These are phyloP conservation scores for Dasysyrphus albostriatus DNA, from an alignment of 2,888 invertebrate genomes.

Conservation along the genomic window DNA sequence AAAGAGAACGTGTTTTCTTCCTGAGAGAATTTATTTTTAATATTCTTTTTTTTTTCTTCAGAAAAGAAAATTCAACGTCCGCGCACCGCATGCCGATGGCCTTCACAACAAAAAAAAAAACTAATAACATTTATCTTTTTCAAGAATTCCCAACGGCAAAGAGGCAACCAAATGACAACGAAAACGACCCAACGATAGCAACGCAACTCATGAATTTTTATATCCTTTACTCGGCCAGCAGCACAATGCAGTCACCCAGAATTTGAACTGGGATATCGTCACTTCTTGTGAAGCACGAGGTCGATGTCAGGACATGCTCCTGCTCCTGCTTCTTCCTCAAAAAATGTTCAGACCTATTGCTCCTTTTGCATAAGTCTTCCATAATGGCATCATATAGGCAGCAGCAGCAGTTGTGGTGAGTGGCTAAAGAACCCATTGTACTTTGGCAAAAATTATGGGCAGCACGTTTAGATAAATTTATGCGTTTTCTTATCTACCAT, in stretches of 20 bases:
- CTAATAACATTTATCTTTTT: constrained; percentile 59
- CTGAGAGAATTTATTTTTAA: neutral
- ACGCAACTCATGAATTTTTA: constrained; percentile 65
- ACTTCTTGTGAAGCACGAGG: constrained; percentile 31
- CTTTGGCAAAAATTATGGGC: constrained; percentile 61
- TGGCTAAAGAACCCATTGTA: constrained; percentile 55
- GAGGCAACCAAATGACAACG: constrained; percentile 29
- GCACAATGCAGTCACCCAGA: constrained; percentile 62
- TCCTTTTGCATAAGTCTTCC: constrained; percentile 60
- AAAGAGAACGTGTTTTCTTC: neutral
- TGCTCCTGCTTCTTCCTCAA: constrained; percentile 6
- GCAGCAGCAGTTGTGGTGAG: constrained; percentile 46
- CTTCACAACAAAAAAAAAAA: constrained; percentile 34
- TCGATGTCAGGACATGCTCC: constrained; percentile 37
- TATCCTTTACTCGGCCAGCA: constrained; percentile 35
- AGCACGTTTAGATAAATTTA: constrained; percentile 66
- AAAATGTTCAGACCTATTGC: constrained; percentile 50
- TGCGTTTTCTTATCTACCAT: constrained; percentile 54
- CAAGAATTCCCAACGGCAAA: constrained; percentile 47
- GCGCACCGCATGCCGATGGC: neutral
- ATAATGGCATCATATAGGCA: constrained; percentile 14
- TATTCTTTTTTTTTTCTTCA: neutral
- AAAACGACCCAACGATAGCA: constrained; percentile 20
- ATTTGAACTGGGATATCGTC: constrained; percentile 58
- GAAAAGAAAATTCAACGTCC: neutral